Conservation (phyloP, 1,140 invertebrate genomes). For the Mactra quadrangularis region DNA sequence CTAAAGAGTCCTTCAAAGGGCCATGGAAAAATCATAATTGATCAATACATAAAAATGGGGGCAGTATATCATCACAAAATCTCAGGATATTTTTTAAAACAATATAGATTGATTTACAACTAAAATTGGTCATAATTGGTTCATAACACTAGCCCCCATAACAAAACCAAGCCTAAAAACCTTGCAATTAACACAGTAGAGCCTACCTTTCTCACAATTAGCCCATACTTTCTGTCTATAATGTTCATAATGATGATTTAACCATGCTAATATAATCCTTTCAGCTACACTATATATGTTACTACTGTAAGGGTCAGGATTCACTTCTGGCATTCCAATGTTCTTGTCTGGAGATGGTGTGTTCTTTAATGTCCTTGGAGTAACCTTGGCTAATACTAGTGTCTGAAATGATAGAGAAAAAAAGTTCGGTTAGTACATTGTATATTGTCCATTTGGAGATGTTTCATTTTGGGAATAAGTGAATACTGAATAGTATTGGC, state of each 20-base stretch:
- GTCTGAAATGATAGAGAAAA: constrained; percentile 69
- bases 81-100: no score
- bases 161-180: no score
- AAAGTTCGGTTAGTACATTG: not conserved
- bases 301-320: constrained; percentile 81
- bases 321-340: constrained; percentile 76
- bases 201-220: constrained; percentile 77
- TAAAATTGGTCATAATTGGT: no score
- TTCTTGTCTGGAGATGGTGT: constrained; percentile 74
- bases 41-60: no score
- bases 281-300: constrained; percentile 82
- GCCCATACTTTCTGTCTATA: constrained; percentile 80
- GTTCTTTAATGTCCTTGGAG: constrained; percentile 78
- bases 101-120: no score
- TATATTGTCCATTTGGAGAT: not conserved
- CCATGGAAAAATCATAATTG: no score
- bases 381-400: constrained; percentile 80
- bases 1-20: no score
- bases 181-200: no score
- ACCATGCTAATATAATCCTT: constrained; percentile 82
- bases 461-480: no score
- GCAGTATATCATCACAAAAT: no score
- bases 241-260: constrained; percentile 83
- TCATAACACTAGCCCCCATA: no score
- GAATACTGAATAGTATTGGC: no score